Percentiles rank a stretch among this genome's conserved stretches.
phyloP scores from a whole-genome alignment of 2,888 invertebrate species.

The Phortica magna region DNA sequence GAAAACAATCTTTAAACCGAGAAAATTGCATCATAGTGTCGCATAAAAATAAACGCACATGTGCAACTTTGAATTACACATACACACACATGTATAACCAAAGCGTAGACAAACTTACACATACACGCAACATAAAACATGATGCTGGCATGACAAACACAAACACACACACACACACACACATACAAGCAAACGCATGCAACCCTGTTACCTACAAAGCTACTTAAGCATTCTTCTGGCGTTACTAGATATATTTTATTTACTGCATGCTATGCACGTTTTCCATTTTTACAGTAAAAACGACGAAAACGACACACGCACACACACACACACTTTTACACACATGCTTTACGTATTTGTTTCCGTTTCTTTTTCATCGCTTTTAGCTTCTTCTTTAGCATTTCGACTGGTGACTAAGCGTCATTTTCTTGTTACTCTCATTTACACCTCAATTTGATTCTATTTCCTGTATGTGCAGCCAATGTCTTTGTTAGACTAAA shows the following conservation, averaged over 20 bases:
- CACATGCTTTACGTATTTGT: conserved; percentile 12
- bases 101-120: background rate
- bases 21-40: conserved; percentile 71
- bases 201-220: conserved; percentile 15
- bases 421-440: conserved; percentile 55
- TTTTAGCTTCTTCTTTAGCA: background rate
- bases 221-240: conserved; percentile 26
- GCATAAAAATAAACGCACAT: conserved; percentile 69
- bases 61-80: conserved; percentile 41
- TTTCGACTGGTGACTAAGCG: conserved; percentile 21
- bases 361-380: no score
- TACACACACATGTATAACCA: background rate
- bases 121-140: background rate
- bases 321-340: conserved; percentile 24
- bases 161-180: conserved; percentile 4
- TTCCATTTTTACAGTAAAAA: conserved; percentile 26
- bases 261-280: conserved; percentile 57
- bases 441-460: conserved; percentile 74
- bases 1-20: conserved; percentile 47
- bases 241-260: conserved; percentile 41
- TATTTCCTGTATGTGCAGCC: conserved; percentile 56
- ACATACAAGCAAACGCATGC: conserved; percentile 6
- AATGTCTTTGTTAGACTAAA: conserved; percentile 20
- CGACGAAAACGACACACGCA: background rate
- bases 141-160: conserved; percentile 8